These are phyloP conservation scores for Henricia sp. DNA, from an alignment of 53 echinoderm and acorn worm genomes.

Conservation along the genomic window DNA sequence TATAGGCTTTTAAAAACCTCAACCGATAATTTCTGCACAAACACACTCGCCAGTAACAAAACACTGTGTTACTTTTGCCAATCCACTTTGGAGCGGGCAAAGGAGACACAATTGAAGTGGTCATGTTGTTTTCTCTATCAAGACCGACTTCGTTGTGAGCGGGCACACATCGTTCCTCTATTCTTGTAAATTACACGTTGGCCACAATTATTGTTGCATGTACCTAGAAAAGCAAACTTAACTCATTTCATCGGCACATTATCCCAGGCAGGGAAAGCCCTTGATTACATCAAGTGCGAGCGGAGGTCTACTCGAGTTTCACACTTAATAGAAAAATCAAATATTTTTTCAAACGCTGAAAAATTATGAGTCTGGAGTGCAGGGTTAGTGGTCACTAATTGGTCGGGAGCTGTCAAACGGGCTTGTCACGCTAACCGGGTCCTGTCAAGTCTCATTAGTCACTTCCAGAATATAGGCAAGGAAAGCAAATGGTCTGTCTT, in stretches of 20 bases:
- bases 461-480: neutral
- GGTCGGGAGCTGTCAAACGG: slow-evolving; percentile 31
- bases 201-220: slow-evolving; percentile 4
- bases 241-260: slow-evolving; percentile 2
- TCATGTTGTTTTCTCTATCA: neutral
- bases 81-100: slow-evolving; percentile 48
- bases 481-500: too few relatives aligned
- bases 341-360: slow-evolving; percentile 40
- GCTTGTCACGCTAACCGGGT: slow-evolving; percentile 26
- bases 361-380: slow-evolving; percentile 37
- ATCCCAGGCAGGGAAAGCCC: neutral
- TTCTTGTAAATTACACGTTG: slow-evolving; percentile 6
- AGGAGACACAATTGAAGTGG: slow-evolving; percentile 26
- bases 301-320: slow-evolving; percentile 41
- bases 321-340: slow-evolving; percentile 59
- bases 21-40: slow-evolving; percentile 54
- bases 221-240: too few relatives aligned
- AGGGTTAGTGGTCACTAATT: slow-evolving; percentile 37
- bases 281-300: slow-evolving; percentile 44
- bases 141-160: neutral
- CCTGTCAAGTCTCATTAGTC: slow-evolving; percentile 1
- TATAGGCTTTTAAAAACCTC: slow-evolving; percentile 36
- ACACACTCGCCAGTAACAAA: slow-evolving; percentile 41
- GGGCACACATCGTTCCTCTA: neutral
- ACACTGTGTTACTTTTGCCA: slow-evolving; percentile 42